These are phyloP conservation scores for Paracentrotus lividus DNA, from an alignment of 53 echinoderm and acorn worm species.

Conservation along the genomic window DNA sequence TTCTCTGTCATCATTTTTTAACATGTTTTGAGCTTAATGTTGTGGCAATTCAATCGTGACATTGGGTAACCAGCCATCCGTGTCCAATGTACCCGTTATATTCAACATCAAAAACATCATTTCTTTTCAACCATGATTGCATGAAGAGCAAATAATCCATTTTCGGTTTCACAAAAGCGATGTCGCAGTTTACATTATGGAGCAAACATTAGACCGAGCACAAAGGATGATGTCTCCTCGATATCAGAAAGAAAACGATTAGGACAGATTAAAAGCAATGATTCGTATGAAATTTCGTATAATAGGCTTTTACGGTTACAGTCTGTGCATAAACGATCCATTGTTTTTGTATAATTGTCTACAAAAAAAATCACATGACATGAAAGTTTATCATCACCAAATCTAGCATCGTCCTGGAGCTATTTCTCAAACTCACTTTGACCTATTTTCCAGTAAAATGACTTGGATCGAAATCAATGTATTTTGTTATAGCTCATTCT, in stretches of 20 bases:
- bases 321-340: not conserved
- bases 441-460: no score
- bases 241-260: no score
- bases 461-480: no score
- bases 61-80: not conserved
- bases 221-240: no score
- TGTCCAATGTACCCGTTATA: not conserved
- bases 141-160: not conserved
- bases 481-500: no score
- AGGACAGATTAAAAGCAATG: not conserved
- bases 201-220: not conserved
- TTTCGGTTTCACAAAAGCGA: not conserved
- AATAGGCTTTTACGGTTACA: not conserved
- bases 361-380: not conserved
- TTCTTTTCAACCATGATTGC: not conserved
- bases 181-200: conserved; percentile 3
- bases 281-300: not conserved
- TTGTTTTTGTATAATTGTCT: not conserved
- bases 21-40: no score
- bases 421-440: no score
- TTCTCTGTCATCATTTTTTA: no score
- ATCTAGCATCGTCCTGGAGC: no score
- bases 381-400: no score
- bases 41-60: not conserved
- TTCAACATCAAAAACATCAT: not conserved